These are phyloP conservation scores for Drosophila pallidifrons DNA, from an alignment of 1,140 invertebrate species.

Conservation along the genomic window DNA sequence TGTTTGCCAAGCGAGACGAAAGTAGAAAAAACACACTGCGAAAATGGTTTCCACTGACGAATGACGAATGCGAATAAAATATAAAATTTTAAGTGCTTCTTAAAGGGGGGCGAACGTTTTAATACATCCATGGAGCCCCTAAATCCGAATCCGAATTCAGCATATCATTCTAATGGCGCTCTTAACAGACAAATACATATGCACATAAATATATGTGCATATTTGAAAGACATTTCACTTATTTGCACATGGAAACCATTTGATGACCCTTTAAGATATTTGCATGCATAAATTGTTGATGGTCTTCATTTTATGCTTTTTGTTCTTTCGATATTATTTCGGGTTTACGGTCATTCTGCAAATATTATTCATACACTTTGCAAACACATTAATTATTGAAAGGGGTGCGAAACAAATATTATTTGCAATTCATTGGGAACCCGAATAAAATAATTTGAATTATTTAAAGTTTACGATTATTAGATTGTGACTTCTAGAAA, in stretches of 20 bases:
- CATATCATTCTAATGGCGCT: conserved; percentile 17
- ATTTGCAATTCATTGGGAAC: neutral
- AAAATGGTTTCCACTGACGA: conserved; percentile 52
- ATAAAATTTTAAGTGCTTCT: conserved; percentile 57
- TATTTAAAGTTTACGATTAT: neutral
- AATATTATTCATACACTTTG: neutral
- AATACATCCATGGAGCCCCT: neutral
- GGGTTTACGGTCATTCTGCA: neutral
- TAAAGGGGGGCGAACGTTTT: conserved; percentile 51
- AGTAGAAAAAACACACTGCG: conserved; percentile 34
- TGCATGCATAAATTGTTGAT: conserved; percentile 14
- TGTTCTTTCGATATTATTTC: neutral
- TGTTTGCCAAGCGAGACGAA: conserved; percentile 58
- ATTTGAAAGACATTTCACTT: conserved; percentile 17
- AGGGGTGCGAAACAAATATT: neutral
- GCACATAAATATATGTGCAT: conserved; percentile 11
- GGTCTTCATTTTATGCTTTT: neutral
- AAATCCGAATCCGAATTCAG: neutral
- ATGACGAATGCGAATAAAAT: conserved; percentile 24
- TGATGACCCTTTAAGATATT: conserved; percentile 25
- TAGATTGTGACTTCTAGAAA: no score
- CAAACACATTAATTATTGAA: neutral
- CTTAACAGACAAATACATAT: neutral
- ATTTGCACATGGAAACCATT: conserved; percentile 24
- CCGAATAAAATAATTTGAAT: neutral